phyloP scores from a whole-genome alignment of 2,888 invertebrate species.

The Tiliacea citrago region DNA sequence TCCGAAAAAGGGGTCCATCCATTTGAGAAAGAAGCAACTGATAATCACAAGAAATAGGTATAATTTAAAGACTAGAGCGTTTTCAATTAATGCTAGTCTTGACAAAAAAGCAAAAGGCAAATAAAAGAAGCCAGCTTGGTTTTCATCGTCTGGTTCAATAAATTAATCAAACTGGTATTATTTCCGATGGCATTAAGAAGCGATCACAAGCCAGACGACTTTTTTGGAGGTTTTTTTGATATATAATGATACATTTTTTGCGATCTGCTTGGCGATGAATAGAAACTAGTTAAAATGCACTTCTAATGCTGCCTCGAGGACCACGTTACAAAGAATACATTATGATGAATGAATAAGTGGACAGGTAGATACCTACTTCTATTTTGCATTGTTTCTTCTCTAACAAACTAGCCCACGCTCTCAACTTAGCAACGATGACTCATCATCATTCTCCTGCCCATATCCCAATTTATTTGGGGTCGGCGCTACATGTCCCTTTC shows the following conservation, averaged over 20 bases:
- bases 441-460: too few species aligned
- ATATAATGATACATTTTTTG: conserved; percentile 45
- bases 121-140: conserved; percentile 24
- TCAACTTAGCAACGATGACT: neutral
- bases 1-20: neutral
- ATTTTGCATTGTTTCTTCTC: conserved; percentile 12
- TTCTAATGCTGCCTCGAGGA: conserved; percentile 20
- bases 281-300: conserved; percentile 48
- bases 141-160: conserved; percentile 45
- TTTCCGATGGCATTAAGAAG: conserved; percentile 59
- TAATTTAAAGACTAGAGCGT: conserved; percentile 12
- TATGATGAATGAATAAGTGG: conserved; percentile 30
- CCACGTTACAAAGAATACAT: conserved; percentile 12
- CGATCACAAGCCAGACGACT: conserved; percentile 51
- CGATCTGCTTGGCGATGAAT: conserved; percentile 30
- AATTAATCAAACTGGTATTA: conserved; percentile 60
- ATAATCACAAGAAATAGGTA: neutral
- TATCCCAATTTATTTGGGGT: too few species aligned
- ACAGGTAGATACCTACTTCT: neutral
- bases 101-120: conserved; percentile 36
- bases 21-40: neutral
- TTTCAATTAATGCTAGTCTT: conserved; percentile 35
- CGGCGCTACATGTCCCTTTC: too few species aligned
- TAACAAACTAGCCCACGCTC: neutral
- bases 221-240: conserved; percentile 44